Evolutionary conservation across 2,888 invertebrate genomes (phyloP), one percentile per base, ranked within the genome.

Genomic region (Deladenus siricidicola): DNA sequence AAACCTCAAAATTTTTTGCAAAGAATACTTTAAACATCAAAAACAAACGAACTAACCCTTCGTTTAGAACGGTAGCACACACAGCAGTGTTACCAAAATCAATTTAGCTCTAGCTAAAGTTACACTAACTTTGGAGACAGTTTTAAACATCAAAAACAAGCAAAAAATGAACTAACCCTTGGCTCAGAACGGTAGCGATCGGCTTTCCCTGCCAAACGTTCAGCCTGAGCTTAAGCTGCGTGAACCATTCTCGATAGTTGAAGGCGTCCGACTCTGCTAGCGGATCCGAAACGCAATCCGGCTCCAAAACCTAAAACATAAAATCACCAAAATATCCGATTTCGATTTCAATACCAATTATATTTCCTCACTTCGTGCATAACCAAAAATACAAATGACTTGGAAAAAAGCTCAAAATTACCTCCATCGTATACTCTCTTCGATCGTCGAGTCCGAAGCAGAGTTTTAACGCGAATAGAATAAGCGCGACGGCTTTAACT

Each of bases 381-480:
- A n/a, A n/a, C n/a, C n/a, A n/a, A n/a, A n/a, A n/a, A n/a, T n/a
- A n/a, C n/a, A n/a, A n/a, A n/a, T n/a, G n/a, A n/a, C n/a, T n/a
- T n/a, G n/a, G n/a, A n/a, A n/a, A n/a, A n/a, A n/a, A n/a, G n/a
- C n/a, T n/a, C n/a, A n/a, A 47, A 19, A 2, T 10, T 26, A 43
- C 21, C 39, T 19, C n/a, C 21, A 34, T 14, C 3, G 21, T 17
- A 17, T 26, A 63, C 39, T 67, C 64, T 26, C 58, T 21, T 30
- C 28, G 17, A 34, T 59, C 65, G 48, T 72, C 72, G 1, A 72
- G 49, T 48, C 71, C 67, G 49, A 69, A 70, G n/a, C 64, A 62
- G 29, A 72, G 45, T 28, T 71, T 71, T 19, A 72, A 45, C 10
- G 66, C 65, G 4, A 72, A 58, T 4, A 72, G 57, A 47, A 72